Base-by-base conservation (phyloP, 1,140 invertebrate species). In the Leptinotarsa lineolata region DNA sequence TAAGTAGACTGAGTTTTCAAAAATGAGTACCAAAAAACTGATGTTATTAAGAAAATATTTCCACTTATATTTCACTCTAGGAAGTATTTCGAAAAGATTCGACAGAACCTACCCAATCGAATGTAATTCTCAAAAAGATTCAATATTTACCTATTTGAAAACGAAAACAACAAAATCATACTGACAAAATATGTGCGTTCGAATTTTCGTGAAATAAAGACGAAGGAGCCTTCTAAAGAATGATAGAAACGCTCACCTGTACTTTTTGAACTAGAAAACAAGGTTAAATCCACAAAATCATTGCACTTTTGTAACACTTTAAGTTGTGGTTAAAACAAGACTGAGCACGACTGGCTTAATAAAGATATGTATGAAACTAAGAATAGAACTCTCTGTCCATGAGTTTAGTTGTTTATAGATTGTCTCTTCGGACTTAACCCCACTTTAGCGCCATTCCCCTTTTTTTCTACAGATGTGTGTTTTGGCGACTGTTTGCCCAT, bases 331-430 rank as follows among this genome's bases (percentile, higher is more conserved):
- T 71, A 61, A 74, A 65, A 69, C 66, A 72, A 72, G 71, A 68
- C 66, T 76, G 75, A 77, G 69, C 76, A 76, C 74, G 74, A 70
- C 72, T 77, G 75, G 69, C 75, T 76, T 73, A 76, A 74, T 79
- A 78, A 78, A 77, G 79, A 80, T 79, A 54, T 54, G 76, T 80
- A 75, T 73, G 74, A 77, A 81, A 81, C 80, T 80, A 81, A 81
- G 76, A 81, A 81, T 81, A 81, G 80, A 79, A 75, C 79, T 72
- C 73, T 72, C 75, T 74, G 80, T 81, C 80, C 79, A 80, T 81
- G 80, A 81, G 80, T 81, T 77, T 80, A 78, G 80, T 79, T 81
- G 80, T 79, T 80, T 81, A 80, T 80, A 80, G 80, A 81, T 77
- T 79, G 75, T 81, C 78, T 79, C 74, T 74, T 78, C 73, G 74